Evolutionary conservation across 2,888 invertebrate genomes (phyloP).

Genomic region (Lochmaea capreae): DNA sequence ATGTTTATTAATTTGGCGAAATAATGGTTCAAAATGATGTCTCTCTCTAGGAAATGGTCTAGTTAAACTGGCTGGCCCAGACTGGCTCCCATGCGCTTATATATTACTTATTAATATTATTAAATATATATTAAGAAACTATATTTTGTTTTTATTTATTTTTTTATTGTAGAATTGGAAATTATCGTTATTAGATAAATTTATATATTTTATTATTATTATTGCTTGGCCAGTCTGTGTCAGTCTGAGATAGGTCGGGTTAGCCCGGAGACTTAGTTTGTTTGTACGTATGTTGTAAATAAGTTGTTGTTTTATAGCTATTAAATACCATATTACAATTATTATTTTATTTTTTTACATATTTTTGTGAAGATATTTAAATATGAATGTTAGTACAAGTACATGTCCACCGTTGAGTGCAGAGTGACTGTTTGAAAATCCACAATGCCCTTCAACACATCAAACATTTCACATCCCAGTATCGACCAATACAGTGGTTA

Average conservation of each 20-base stretch:
- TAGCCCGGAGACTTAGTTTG: slow-evolving; percentile 61
- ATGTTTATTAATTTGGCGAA: background rate
- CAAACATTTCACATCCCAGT: background rate
- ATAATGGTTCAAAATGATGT: background rate
- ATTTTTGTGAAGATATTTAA: slow-evolving; percentile 68
- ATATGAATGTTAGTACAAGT: slow-evolving; percentile 67
- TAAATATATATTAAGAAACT: slow-evolving; percentile 60
- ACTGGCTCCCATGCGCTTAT: slow-evolving; percentile 56
- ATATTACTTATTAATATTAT: slow-evolving; percentile 60
- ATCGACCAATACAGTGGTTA: background rate
- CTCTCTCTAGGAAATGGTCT: slow-evolving; percentile 7
- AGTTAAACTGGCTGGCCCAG: slow-evolving; percentile 52
- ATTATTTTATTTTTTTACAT: slow-evolving; percentile 69
- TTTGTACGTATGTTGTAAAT: slow-evolving; percentile 65
- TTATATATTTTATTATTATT: slow-evolving; percentile 63
- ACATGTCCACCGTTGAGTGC: slow-evolving; percentile 64
- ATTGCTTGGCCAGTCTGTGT: slow-evolving; percentile 56
- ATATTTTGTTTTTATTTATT: slow-evolving; percentile 66
- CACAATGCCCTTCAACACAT: slow-evolving; percentile 7
- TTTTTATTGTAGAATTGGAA: slow-evolving; percentile 64
- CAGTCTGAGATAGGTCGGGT: slow-evolving; percentile 56
- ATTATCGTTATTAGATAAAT: slow-evolving; percentile 65
- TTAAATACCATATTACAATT: slow-evolving; percentile 65
- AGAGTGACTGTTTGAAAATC: slow-evolving; percentile 65
- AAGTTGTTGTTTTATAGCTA: slow-evolving; percentile 68